Evolutionary conservation across 1,140 invertebrate species (phyloP).

Genomic region (Colletes gigas): DNA sequence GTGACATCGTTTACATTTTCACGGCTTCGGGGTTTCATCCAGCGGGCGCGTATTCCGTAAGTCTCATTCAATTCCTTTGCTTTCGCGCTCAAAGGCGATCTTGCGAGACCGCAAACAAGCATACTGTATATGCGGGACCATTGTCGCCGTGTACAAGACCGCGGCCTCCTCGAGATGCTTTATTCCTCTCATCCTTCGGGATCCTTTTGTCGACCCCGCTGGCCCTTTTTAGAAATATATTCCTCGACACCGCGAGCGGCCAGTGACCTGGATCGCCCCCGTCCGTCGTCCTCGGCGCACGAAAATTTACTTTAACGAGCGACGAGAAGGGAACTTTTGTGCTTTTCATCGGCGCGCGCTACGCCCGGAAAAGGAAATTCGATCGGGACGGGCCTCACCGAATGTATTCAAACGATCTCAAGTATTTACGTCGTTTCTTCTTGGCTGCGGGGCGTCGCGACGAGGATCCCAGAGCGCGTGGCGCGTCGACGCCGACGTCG

Average conservation of each 20-base stretch:
- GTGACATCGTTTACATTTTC: constrained; percentile 41
- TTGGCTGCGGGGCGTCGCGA: constrained; percentile 2
- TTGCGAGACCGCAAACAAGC: not conserved
- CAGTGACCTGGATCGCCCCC: constrained; percentile 38
- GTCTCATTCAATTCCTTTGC: constrained; percentile 44
- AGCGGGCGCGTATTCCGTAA: constrained; percentile 44
- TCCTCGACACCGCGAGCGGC: not conserved
- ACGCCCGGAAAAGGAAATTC: constrained; percentile 23
- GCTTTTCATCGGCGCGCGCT: not conserved
- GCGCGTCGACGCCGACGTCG: not conserved
- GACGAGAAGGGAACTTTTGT: constrained; percentile 32
- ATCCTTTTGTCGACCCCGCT: constrained; percentile 26
- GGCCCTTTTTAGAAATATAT: constrained; percentile 21
- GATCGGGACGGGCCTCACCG: constrained; percentile 12
- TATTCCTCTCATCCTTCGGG: constrained; percentile 4
- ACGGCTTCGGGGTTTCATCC: constrained; percentile 44
- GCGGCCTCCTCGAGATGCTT: constrained; percentile 40
- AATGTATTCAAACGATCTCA: constrained; percentile 40
- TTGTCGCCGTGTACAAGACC: constrained; percentile 37
- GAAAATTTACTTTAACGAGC: constrained; percentile 61
- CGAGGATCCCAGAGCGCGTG: not conserved
- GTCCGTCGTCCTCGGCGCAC: not conserved
- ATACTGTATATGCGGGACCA: constrained; percentile 14
- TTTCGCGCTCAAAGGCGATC: constrained; percentile 8
- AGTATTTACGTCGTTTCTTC: constrained; percentile 16